Conservation (phyloP, 1,140 invertebrate species). For the Psix sp. region DNA sequence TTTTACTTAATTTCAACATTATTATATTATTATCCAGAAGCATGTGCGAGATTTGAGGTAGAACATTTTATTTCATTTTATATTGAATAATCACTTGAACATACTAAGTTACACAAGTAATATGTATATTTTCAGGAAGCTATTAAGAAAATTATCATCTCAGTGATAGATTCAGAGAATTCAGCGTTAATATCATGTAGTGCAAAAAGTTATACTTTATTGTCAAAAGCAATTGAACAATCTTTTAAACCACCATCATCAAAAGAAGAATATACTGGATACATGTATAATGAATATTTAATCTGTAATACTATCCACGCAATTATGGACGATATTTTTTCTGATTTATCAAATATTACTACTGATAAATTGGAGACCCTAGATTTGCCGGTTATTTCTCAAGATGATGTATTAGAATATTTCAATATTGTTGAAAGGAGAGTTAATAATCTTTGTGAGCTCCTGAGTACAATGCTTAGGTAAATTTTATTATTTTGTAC, state of each 20-base stretch:
- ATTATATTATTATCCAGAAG: slow-evolving; percentile 67
- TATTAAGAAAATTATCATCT: slow-evolving; percentile 63
- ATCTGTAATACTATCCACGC: slow-evolving; percentile 67
- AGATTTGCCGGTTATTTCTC: slow-evolving; percentile 60
- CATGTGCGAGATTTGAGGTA: slow-evolving; percentile 66
- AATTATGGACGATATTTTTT: slow-evolving; percentile 68
- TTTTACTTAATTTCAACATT: slow-evolving; percentile 66
- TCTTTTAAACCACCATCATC: slow-evolving; percentile 63
- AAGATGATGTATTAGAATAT: slow-evolving; percentile 63
- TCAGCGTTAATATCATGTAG: slow-evolving; percentile 60
- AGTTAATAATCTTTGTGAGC: slow-evolving; percentile 67
- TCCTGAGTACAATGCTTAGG: slow-evolving; percentile 66
- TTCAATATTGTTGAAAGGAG: slow-evolving; percentile 62
- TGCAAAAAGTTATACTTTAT: slow-evolving; percentile 66
- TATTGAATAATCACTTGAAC: too few relatives aligned
- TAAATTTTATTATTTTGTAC: slow-evolving; percentile 30
- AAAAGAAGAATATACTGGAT: slow-evolving; percentile 58
- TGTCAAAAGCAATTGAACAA: slow-evolving; percentile 62
- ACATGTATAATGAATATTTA: slow-evolving; percentile 63
- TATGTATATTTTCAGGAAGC: slow-evolving; percentile 37
- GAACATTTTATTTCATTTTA: slow-evolving; percentile 5
- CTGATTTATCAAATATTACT: slow-evolving; percentile 51
- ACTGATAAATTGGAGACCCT: slow-evolving; percentile 30
- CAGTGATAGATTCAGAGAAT: slow-evolving; percentile 62
- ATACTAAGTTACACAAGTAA: too few relatives aligned